Conservation (phyloP, 1,140 invertebrate species). For the Polyergus mexicanus region DNA sequence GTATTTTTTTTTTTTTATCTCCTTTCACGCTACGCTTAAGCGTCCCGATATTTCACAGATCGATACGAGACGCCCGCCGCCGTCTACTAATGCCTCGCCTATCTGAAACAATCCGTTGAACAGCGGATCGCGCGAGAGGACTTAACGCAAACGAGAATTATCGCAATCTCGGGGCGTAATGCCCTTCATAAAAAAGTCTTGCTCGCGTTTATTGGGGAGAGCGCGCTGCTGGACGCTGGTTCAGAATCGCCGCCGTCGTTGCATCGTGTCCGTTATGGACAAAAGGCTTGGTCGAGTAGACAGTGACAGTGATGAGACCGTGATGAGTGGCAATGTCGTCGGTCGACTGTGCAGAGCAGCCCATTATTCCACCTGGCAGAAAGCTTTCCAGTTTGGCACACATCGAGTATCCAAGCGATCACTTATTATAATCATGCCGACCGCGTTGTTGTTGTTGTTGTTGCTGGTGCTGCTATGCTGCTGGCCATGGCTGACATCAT, state of each 20-base stretch:
- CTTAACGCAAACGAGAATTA: constrained; percentile 64
- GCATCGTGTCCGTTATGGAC: constrained; percentile 70
- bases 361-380: constrained; percentile 78
- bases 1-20: neutral
- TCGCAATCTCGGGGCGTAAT: constrained; percentile 64
- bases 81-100: constrained; percentile 16
- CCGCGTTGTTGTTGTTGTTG: constrained; percentile 71
- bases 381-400: constrained; percentile 79
- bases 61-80: constrained; percentile 30
- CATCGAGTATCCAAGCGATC: constrained; percentile 79
- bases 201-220: constrained; percentile 74
- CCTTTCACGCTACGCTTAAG: neutral
- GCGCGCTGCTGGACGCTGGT: constrained; percentile 47
- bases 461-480: constrained; percentile 60
- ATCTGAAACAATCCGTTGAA: constrained; percentile 34
- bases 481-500: constrained; percentile 75
- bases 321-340: constrained; percentile 78
- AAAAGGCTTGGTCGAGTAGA: constrained; percentile 77
- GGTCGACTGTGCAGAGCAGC: constrained; percentile 76
- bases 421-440: constrained; percentile 78
- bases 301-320: constrained; percentile 78
- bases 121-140: constrained; percentile 11
- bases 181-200: constrained; percentile 50
- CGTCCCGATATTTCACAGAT: constrained; percentile 39
- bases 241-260: constrained; percentile 68